These are phyloP conservation scores for Chrysochloris asiatica DNA, from an alignment of 2,113 vertebrate species.

Conservation along the genomic window DNA sequence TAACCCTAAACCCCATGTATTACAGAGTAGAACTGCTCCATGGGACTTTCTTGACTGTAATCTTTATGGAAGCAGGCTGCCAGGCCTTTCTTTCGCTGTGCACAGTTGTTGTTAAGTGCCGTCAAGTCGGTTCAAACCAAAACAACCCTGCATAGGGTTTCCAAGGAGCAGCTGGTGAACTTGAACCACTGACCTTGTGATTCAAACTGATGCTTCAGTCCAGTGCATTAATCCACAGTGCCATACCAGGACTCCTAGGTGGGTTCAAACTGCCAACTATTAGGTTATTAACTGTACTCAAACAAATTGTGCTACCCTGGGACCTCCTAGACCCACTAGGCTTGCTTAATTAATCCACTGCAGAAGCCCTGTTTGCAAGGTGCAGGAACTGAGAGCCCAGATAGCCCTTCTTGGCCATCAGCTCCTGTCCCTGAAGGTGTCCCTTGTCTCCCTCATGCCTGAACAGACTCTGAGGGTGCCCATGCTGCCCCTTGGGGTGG, in stretches of 20 bases:
- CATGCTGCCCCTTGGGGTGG: background rate
- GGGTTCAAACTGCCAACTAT: no score
- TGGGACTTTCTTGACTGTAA: background rate
- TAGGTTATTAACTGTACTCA: background rate
- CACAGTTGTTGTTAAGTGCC: background rate
- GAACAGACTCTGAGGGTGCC: background rate
- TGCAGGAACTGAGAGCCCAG: accelerated
- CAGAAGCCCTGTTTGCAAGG: no score
- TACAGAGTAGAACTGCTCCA: background rate
- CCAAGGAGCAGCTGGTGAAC: no score
- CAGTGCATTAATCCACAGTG: no score
- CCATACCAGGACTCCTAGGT: no score
- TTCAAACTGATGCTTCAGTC: no score
- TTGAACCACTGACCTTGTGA: no score
- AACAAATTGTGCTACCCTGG: background rate
- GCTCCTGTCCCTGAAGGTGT: background rate
- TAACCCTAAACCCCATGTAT: background rate
- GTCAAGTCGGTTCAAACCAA: no score
- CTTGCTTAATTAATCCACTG: accelerated
- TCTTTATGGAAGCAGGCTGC: background rate
- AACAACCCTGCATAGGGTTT: no score
- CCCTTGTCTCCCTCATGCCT: background rate
- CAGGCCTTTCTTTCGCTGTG: background rate
- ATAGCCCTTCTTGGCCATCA: accelerated
- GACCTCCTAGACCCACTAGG: background rate